phyloP scores from a whole-genome alignment of 2,113 vertebrate genomes.

The Lasiurus borealis region DNA sequence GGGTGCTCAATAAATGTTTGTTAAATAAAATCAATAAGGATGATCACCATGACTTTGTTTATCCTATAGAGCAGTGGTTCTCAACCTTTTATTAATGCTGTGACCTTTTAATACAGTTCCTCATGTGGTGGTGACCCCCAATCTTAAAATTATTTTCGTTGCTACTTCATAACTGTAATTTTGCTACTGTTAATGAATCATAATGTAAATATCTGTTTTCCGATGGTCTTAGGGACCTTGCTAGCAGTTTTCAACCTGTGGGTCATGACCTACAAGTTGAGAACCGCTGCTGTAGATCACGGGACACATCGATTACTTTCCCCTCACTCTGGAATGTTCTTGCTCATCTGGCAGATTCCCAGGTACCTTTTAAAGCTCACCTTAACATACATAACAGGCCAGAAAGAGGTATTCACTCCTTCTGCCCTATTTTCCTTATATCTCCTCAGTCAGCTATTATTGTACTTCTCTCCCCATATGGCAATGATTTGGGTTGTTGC shows the following conservation, averaged over 20 bases:
- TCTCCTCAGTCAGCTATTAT: not conserved
- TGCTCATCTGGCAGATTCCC: not conserved
- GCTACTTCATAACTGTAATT: too few relatives aligned
- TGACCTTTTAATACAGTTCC: too few relatives aligned
- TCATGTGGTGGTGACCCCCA: too few relatives aligned
- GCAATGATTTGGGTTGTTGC: not conserved
- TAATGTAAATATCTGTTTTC: too few relatives aligned
- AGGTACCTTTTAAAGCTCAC: not conserved
- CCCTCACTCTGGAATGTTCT: not conserved
- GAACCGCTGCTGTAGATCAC: too few relatives aligned
- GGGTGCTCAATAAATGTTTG: slow-evolving; percentile 55
- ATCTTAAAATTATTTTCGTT: too few relatives aligned
- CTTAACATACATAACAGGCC: not conserved
- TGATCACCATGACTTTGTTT: not conserved
- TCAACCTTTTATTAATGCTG: too few relatives aligned
- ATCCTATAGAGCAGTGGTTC: not conserved
- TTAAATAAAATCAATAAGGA: slow-evolving; percentile 42
- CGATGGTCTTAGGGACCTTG: too few relatives aligned
- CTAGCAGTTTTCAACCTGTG: too few relatives aligned
- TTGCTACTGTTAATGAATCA: too few relatives aligned
- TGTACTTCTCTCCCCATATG: not conserved
- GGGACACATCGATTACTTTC: slow-evolving; percentile 8
- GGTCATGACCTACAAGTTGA: too few relatives aligned
- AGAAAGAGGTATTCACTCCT: not conserved
- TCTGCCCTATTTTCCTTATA: not conserved